These are phyloP conservation scores for Hypothenemus hampei DNA, from an alignment of 1,140 invertebrate species.

Conservation along the genomic window DNA sequence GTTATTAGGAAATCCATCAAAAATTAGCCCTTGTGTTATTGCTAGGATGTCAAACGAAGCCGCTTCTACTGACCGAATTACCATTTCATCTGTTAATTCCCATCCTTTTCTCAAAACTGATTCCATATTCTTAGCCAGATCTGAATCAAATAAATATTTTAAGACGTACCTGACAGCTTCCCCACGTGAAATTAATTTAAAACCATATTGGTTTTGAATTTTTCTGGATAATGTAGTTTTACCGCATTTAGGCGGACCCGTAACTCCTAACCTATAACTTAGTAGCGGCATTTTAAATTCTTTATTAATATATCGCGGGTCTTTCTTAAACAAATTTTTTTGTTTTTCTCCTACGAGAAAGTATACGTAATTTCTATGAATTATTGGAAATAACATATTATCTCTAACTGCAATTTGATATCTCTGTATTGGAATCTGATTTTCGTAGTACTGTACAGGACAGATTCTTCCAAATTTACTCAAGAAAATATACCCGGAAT, in stretches of 20 bases:
- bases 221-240: conserved; percentile 64
- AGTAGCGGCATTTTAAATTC: conserved; percentile 46
- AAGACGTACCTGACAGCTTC: conserved; percentile 48
- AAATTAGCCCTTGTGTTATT: conserved; percentile 49
- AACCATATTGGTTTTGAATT: conserved; percentile 48
- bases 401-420: conserved; percentile 46
- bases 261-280: conserved; percentile 68
- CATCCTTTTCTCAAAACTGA: conserved; percentile 43
- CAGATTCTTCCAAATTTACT: conserved; percentile 56
- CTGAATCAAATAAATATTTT: conserved; percentile 47
- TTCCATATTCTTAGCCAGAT: conserved; percentile 45
- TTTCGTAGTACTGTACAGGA: conserved; percentile 53
- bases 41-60: conserved; percentile 46
- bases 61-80: conserved; percentile 49
- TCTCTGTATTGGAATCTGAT: conserved; percentile 47
- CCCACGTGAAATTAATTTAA: conserved; percentile 50
- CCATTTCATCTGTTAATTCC: conserved; percentile 42
- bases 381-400: conserved; percentile 48
- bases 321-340: conserved; percentile 47
- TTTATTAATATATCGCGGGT: conserved; percentile 50
- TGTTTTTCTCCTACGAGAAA: conserved; percentile 50
- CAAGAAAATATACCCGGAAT: conserved; percentile 52
- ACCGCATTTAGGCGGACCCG: conserved; percentile 80
- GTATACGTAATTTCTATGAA: conserved; percentile 55
- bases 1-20: conserved; percentile 54